Evolutionary conservation across 2,113 vertebrate species (phyloP).

Genomic region (Psammodynastes pulverulentus): DNA sequence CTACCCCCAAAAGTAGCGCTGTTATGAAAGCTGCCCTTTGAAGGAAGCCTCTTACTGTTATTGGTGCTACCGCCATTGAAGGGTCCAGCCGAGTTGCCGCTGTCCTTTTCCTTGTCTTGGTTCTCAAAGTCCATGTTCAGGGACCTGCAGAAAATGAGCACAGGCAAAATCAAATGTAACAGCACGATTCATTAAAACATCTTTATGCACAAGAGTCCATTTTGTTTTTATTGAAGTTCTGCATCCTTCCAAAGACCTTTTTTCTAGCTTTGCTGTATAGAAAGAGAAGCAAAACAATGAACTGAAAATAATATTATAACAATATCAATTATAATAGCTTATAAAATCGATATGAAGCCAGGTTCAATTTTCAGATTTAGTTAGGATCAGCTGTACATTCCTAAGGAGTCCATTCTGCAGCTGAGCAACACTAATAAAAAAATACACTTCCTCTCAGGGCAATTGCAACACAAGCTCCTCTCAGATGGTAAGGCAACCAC

Average conservation of each 20-base stretch:
- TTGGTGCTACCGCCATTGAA: slow-evolving; percentile 91
- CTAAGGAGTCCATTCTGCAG: not conserved
- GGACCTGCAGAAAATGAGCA: slow-evolving; percentile 76
- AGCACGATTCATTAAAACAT: not conserved
- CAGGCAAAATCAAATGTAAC: not conserved
- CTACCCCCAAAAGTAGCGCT: not conserved
- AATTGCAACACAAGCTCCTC: not conserved
- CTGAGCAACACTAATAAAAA: not conserved
- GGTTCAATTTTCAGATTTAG: not conserved
- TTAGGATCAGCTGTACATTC: not conserved
- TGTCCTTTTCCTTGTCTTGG: slow-evolving; percentile 98
- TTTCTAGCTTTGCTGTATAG: not conserved
- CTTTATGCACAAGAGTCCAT: not conserved
- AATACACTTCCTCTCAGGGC: not conserved
- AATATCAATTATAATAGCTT: not conserved
- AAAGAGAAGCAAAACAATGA: not conserved
- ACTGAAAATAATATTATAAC: not conserved
- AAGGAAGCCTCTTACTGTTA: slow-evolving; percentile 83
- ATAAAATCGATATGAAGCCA: not conserved
- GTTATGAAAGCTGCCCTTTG: not conserved
- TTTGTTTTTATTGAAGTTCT: not conserved
- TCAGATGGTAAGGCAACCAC: not conserved
- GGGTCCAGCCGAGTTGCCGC: slow-evolving; percentile 74
- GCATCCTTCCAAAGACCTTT: not conserved
- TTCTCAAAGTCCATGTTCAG: slow-evolving; percentile 99